Evolutionary conservation across 2,113 vertebrate genomes (phyloP).

Genomic region (Anarrhichthys ocellatus): DNA sequence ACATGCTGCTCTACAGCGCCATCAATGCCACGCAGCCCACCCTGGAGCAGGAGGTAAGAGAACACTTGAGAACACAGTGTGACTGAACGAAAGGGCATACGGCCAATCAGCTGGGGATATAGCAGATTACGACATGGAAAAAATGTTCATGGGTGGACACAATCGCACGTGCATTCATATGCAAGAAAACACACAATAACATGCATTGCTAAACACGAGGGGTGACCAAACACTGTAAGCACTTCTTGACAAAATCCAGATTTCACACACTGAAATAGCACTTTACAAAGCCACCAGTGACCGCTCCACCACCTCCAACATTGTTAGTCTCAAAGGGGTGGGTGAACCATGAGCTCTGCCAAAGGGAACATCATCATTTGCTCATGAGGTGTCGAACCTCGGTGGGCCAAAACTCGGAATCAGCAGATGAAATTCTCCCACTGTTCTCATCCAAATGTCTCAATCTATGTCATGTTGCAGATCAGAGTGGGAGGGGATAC

Average conservation of each 20-base stretch:
- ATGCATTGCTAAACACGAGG: neutral
- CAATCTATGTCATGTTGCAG: constrained; percentile 74
- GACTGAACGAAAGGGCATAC: neutral
- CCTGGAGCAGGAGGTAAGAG: constrained; percentile 88
- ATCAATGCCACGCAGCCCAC: constrained; percentile 85
- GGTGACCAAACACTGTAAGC: constrained; percentile 44
- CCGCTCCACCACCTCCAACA: constrained; percentile 39
- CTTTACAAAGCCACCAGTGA: constrained; percentile 61
- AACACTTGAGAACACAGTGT: neutral
- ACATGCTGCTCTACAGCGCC: constrained; percentile 88
- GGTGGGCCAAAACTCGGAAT: constrained; percentile 43
- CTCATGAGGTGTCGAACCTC: constrained; percentile 67
- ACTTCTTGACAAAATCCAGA: constrained; percentile 60
- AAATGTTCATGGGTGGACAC: constrained; percentile 18
- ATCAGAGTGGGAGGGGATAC: constrained; percentile 85
- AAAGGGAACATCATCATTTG: constrained; percentile 58
- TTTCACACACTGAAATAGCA: constrained; percentile 44
- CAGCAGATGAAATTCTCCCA: constrained; percentile 52
- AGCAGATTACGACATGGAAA: constrained; percentile 1
- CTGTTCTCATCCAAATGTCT: constrained; percentile 36
- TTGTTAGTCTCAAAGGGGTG: constrained; percentile 53
- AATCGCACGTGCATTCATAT: neutral
- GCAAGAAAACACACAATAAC: constrained; percentile 4
- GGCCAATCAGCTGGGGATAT: constrained; percentile 30
- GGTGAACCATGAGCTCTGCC: constrained; percentile 63